Evolutionary conservation across 2,113 vertebrate species (phyloP), one percentile per base, ranked within the genome.

Genomic region (Toxostoma redivivum): DNA sequence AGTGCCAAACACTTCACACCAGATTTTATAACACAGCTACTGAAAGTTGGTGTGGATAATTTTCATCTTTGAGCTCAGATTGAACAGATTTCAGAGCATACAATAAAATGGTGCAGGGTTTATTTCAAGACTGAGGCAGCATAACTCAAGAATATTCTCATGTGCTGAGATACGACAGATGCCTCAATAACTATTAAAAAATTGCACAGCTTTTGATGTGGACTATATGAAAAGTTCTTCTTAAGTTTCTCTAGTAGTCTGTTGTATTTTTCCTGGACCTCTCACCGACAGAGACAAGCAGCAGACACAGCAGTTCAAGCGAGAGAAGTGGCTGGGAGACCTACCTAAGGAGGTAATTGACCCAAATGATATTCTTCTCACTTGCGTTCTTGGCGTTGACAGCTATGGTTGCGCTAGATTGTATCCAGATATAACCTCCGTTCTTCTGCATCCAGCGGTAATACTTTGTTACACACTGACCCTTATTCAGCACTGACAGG

Each of bases 381-480:
- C 98, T 99, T 91, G 98, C 98, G 14, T 99, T 99, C 98, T 99
- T 99, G 98, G 99, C 98, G 37, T 99, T 99, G 96, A 99, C 98
- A 88, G 99, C 98, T 79, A 99, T 99, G 96, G 99, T 99, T 96
- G 99, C 99, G 45, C 99, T 98, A 91, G 99, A 99, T 98, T 99
- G 99, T 98, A 99, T 99, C 99, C 99, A 99, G 96, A 99, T 99
- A 94, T 99, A 99, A 37, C 99, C 99, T 65, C 98, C 98, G 0
- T 99, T 99, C 98, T 99, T 99, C 98, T 99, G 99, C 98, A 99
- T 99, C 99, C 99, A 99, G 23, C 99, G 99, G 94, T 99, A 99
- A 97, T 99, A 99, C 96, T 99, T 99, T 1, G 99, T 99, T 97
- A 99, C 99, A 97, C 99, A 99, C 94, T 99, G 99, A 85, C 99